These are phyloP conservation scores for Andrena flavipes DNA, from an alignment of 2,888 invertebrate genomes.

Conservation along the genomic window DNA sequence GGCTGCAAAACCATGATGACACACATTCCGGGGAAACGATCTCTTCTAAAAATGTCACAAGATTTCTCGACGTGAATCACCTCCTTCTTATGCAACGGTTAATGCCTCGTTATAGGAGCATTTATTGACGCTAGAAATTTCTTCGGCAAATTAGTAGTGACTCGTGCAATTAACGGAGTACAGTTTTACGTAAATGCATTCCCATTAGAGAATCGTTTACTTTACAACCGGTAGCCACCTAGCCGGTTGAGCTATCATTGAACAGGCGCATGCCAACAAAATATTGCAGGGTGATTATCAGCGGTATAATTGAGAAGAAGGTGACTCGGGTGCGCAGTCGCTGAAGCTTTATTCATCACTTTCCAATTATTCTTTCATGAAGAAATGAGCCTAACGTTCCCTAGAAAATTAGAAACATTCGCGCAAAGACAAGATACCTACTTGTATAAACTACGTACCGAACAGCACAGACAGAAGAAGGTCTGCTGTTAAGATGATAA, in stretches of 20 bases:
- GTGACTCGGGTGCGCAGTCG: background rate
- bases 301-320: background rate
- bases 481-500: background rate
- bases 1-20: background rate
- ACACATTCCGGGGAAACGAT: background rate
- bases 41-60: constrained; percentile 22
- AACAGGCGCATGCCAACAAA: no score
- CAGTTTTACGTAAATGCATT: constrained; percentile 30
- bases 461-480: background rate
- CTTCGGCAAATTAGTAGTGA: constrained; percentile 12
- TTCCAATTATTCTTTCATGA: background rate
- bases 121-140: constrained; percentile 52
- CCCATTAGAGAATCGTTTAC: constrained; percentile 33
- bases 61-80: constrained; percentile 10
- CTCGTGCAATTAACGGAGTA: background rate
- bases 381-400: background rate
- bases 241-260: background rate
- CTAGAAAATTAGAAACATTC: background rate
- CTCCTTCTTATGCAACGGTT: constrained; percentile 44
- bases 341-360: background rate
- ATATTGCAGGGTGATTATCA: no score
- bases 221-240: background rate
- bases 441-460: background rate
- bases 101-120: constrained; percentile 34
- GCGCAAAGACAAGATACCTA: background rate